Evolutionary conservation across 2,888 invertebrate species (phyloP).

Genomic region (Drosophila aldrichi): DNA sequence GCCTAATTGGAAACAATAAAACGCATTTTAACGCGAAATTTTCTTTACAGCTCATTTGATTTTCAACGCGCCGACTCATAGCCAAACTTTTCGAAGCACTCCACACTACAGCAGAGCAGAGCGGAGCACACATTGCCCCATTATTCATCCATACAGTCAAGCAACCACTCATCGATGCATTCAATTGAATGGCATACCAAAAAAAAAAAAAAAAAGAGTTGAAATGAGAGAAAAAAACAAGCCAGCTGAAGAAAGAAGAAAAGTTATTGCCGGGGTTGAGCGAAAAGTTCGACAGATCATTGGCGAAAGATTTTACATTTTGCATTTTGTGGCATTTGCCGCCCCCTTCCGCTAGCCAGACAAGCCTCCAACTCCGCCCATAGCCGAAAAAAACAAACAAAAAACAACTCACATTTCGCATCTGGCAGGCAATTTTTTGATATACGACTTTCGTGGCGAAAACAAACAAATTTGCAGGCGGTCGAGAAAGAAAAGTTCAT

Average conservation of each 20-base stretch:
- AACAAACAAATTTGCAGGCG: conserved; percentile 74
- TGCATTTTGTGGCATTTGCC: conserved; percentile 26
- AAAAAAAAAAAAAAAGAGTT: neutral
- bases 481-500: conserved; percentile 78
- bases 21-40: conserved; percentile 76
- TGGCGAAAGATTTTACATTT: conserved; percentile 52
- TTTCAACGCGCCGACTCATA: conserved; percentile 29
- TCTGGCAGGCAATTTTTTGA: conserved; percentile 59
- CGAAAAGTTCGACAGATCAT: conserved; percentile 44
- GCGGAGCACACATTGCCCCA: conserved; percentile 42
- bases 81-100: neutral
- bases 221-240: neutral
- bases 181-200: conserved; percentile 21
- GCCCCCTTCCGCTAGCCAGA: neutral
- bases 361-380: conserved; percentile 3
- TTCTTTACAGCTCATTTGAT: conserved; percentile 74
- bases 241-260: conserved; percentile 2
- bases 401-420: conserved; percentile 21
- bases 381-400: neutral
- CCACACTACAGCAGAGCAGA: neutral
- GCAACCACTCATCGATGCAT: conserved; percentile 22
- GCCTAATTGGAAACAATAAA: conserved; percentile 77
- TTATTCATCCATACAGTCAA: conserved; percentile 20
- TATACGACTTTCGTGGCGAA: conserved; percentile 66
- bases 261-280: conserved; percentile 34